A percentile compares a stretch with the other conserved stretches of the same genome.
Conservation (phyloP, 2,888 invertebrate genomes). For the Philonicus albiceps region DNA sequence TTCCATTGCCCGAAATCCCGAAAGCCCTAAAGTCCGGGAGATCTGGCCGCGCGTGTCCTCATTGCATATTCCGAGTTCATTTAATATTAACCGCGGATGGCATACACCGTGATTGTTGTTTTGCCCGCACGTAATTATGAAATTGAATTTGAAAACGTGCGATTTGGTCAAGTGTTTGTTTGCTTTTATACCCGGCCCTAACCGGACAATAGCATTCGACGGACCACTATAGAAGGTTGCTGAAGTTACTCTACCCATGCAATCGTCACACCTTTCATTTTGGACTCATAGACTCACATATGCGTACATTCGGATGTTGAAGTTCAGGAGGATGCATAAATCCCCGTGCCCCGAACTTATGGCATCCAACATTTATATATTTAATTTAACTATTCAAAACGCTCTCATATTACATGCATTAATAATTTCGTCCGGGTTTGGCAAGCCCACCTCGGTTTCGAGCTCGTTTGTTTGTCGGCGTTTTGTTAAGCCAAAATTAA, state of each 20-base stretch:
- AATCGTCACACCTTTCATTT: neutral
- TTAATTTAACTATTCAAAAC: constrained; percentile 12
- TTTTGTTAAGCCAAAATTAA: constrained; percentile 24
- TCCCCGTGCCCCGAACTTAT: neutral
- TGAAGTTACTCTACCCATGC: neutral
- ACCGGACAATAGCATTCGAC: neutral
- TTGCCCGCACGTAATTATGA: constrained; percentile 18
- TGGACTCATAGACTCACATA: neutral
- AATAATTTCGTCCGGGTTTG: neutral
- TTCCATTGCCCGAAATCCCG: neutral
- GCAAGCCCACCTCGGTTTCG: neutral
- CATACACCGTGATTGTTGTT: constrained; percentile 13
- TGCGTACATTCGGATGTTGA: neutral
- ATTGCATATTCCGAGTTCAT: constrained; percentile 6
- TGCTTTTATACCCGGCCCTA: neutral
- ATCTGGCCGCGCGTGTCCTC: neutral
- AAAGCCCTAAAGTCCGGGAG: neutral
- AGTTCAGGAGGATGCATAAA: neutral
- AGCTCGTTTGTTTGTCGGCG: neutral
- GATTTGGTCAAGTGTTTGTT: constrained; percentile 1
- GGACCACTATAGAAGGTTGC: neutral
- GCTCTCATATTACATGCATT: constrained; percentile 18
- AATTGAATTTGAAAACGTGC: constrained; percentile 28
- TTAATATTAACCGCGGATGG: constrained; percentile 20
- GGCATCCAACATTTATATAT: neutral